Base-by-base conservation (phyloP, 1,140 invertebrate species). In the Drosophila kepulauana region DNA sequence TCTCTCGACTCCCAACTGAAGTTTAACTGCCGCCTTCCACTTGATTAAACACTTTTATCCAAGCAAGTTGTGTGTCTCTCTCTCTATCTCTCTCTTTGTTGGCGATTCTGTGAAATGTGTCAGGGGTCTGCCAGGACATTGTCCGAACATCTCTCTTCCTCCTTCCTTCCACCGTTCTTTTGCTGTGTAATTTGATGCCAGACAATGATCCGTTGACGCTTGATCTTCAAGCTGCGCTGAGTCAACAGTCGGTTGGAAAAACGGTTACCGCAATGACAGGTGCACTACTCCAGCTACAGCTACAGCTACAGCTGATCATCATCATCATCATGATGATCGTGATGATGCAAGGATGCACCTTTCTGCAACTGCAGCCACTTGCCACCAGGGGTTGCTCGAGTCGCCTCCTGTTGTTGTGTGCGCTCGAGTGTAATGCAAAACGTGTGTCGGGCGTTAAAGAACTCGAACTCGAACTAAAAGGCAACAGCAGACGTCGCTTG, bases 1-100 rank as follows among this genome's bases (percentile, higher is more conserved):
- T 65, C 33, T 52, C 5, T 46, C 28, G 25, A 56, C 20, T 56
- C 43, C 45, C 28, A 78, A 63, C 35, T 52, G 49, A 56, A 72
- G 71, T 87, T 84, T 88, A 88, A 87, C 84, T 88, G 73, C 80
- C 85, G 80, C 76, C 84, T 88, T 88, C 81, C 85, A 88, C 80
- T 88, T 88, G 85, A 88, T 88, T 88, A 84, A 84, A 59, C 78
- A 82, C 82, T 73, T 86, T 86, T 86, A 86, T 71, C 73, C 77
- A 65, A 13, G 5, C 51, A 38, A 62, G 71, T 45, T 16, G 57
- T 41, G 73, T 56, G 79, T 41, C 15, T 45, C 16, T 13, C 33
- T 41, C 15, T 41, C 15, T 13, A 3, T 25, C 20, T 25, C 33
- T 41, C 15, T 45, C 28, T 13, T 2, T 25, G 20, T 25, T 48